These are phyloP conservation scores for Scaptomyza tumidula DNA, from an alignment of 2,888 invertebrate genomes.

Conservation along the genomic window DNA sequence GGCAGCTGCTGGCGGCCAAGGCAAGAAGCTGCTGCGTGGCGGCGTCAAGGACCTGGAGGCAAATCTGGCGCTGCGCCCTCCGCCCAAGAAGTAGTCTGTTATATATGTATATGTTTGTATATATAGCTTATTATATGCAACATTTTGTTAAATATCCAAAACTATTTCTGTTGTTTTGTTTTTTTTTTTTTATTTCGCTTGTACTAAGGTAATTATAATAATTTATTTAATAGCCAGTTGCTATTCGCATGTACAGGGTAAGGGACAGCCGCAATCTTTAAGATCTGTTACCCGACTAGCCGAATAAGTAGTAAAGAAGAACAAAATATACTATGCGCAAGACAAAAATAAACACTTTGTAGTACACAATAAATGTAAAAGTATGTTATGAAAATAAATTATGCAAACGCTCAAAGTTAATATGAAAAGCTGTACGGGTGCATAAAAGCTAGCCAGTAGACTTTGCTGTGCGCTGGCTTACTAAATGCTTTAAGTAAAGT, in stretches of 20 bases:
- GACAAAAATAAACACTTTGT: constrained; percentile 27
- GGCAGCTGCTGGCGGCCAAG: constrained; percentile 22
- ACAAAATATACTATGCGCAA: constrained; percentile 24
- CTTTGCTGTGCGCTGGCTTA: not conserved
- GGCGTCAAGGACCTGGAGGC: constrained; percentile 80
- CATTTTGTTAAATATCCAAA: constrained; percentile 36
- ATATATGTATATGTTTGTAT: not conserved
- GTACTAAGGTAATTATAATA: constrained; percentile 57
- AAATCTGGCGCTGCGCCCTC: constrained; percentile 82
- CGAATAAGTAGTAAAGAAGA: constrained; percentile 20
- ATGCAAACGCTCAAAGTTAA: not conserved
- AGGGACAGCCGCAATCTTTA: constrained; percentile 6
- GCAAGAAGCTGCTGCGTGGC: constrained; percentile 53
- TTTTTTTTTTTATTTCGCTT: constrained; percentile 51
- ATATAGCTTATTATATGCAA: constrained; percentile 48
- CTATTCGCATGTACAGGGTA: constrained; percentile 2
- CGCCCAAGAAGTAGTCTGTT: constrained; percentile 74
- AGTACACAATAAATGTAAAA: constrained; percentile 23
- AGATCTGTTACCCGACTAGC: constrained; percentile 9
- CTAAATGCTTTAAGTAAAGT: not conserved
- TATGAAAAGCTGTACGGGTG: constrained; percentile 1
- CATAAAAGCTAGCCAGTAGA: not conserved
- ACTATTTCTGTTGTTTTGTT: constrained; percentile 23
- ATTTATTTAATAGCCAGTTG: constrained; percentile 65
- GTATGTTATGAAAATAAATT: constrained; percentile 13